Evolutionary conservation across 2,888 invertebrate genomes (phyloP), one percentile per base, ranked within the genome.

Genomic region (Sinotaia quadrata): DNA sequence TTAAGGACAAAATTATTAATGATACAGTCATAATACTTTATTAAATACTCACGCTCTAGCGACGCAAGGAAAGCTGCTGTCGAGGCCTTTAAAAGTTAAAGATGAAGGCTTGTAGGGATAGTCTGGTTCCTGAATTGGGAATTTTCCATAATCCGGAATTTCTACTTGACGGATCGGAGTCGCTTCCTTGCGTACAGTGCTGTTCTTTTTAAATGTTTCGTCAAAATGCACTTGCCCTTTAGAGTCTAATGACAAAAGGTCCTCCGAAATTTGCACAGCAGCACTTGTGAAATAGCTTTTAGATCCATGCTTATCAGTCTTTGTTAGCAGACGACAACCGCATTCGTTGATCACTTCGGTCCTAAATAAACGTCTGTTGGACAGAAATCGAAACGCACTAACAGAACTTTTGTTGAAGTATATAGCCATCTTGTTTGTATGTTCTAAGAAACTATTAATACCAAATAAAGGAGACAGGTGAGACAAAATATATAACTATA

Each of bases 1-100:
- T n/a, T n/a, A n/a, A n/a, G n/a, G n/a, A n/a, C 18, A 54, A 5
- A 5, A 4, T 27, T 27, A 54, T 54, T 54, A 54, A 27, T 54
- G 21, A 27, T 54, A 4, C 54, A 27, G 4, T 10, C 31, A 27
- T 18, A n/a, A n/a, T n/a, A n/a, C n/a, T n/a, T n/a, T n/a, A n/a
- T 7, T 18, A 27, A 29, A 51, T 37, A 72, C 83, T 77, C 75
- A 86, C 85, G 80, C 82, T 77, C 78, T 78, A 2, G 80, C 73
- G 18, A 85, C 63, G 68, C 86, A 86, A 0, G 86, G 86, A 63
- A 86, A 86, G 33, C 82, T 81, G 37, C 83, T 81, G 1, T 83
- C 77, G 73, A 85, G 74, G 33, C 86, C 86, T 59, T 78, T 78
- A 66, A 86, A 86, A 8, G 59, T 56, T 4, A 31, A 21, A 8